phyloP scores from a whole-genome alignment of 2,888 invertebrate species.

The Phalera bucephala region DNA sequence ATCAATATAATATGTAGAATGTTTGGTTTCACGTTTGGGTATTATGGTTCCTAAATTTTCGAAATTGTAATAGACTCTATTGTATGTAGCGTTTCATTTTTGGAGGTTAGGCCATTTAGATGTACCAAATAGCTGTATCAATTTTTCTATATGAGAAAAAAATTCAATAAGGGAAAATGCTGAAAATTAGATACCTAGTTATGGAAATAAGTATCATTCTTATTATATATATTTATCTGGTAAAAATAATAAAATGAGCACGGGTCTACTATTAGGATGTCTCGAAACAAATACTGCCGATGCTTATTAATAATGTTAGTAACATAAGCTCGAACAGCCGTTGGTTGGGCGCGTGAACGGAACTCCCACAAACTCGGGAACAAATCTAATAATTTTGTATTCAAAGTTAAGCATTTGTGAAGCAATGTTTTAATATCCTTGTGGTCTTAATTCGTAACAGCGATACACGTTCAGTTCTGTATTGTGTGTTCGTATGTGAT shows the following conservation, averaged over 20 bases:
- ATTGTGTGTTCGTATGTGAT: slow-evolving; percentile 48
- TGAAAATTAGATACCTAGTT: slow-evolving; percentile 77
- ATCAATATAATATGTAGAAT: slow-evolving; percentile 61
- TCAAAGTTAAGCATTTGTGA: slow-evolving; percentile 49
- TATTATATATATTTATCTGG: slow-evolving; percentile 60
- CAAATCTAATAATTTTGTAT: slow-evolving; percentile 66
- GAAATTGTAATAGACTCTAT: slow-evolving; percentile 83
- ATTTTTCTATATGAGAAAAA: slow-evolving; percentile 77
- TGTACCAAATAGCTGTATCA: slow-evolving; percentile 81
- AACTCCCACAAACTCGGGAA: slow-evolving; percentile 28
- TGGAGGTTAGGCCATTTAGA: slow-evolving; percentile 78
- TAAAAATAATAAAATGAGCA: slow-evolving; percentile 71
- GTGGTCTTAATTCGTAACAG: slow-evolving; percentile 81
- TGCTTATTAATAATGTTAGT: slow-evolving; percentile 63
- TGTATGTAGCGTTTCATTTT: slow-evolving; percentile 78
- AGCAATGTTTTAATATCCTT: slow-evolving; percentile 76
- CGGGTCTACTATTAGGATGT: slow-evolving; percentile 78
- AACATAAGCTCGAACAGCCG: slow-evolving; percentile 57
- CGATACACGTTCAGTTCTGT: slow-evolving; percentile 72
- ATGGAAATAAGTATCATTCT: slow-evolving; percentile 74
- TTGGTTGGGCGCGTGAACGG: slow-evolving; percentile 24
- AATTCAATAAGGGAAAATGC: slow-evolving; percentile 70
- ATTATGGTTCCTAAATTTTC: slow-evolving; percentile 84
- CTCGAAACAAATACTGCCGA: slow-evolving; percentile 75
- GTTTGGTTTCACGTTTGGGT: slow-evolving; percentile 81